A percentile compares a stretch with the other conserved stretches of the same genome.
phyloP scores from a whole-genome alignment of 1,140 invertebrate species.

The Glossosoma conforme region DNA sequence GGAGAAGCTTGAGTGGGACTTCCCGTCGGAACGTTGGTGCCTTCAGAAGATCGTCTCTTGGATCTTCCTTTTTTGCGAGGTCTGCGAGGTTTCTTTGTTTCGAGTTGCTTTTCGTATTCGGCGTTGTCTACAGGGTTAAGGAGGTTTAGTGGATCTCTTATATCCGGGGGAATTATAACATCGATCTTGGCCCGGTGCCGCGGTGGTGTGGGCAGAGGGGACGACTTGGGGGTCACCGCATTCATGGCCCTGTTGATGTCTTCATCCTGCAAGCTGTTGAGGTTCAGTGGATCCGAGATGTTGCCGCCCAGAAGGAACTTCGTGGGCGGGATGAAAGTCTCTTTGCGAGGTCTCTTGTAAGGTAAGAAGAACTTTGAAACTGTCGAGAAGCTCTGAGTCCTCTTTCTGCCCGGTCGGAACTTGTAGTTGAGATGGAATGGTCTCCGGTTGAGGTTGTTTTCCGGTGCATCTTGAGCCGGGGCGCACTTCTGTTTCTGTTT shows the following conservation, averaged over 20 bases:
- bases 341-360: conserved; percentile 66
- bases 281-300: conserved; percentile 90
- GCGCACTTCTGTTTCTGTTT: conserved; percentile 40
- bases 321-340: conserved; percentile 73
- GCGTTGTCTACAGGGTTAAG: conserved; percentile 74
- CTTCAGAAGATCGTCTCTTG: conserved; percentile 55
- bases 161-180: conserved; percentile 89
- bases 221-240: conserved; percentile 81
- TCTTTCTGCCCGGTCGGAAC: conserved; percentile 38
- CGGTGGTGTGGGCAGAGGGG: conserved; percentile 80
- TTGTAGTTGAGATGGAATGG: conserved; percentile 42
- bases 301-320: conserved; percentile 94
- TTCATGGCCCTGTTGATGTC: conserved; percentile 81
- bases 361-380: conserved; percentile 57
- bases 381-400: conserved; percentile 45
- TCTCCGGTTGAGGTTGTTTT: conserved; percentile 40
- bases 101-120: conserved; percentile 71
- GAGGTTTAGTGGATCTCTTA: conserved; percentile 85
- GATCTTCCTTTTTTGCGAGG: conserved; percentile 53
- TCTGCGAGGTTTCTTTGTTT: conserved; percentile 58
- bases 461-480: conserved; percentile 38
- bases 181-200: conserved; percentile 78
- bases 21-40: conserved; percentile 39
- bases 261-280: conserved; percentile 88
- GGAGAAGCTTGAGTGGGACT: conserved; percentile 17